Percentiles rank a stretch among this genome's conserved stretches.
phyloP scores from a whole-genome alignment of 35 echinoderm and acorn worm genomes.

The Chiridota heheva region DNA sequence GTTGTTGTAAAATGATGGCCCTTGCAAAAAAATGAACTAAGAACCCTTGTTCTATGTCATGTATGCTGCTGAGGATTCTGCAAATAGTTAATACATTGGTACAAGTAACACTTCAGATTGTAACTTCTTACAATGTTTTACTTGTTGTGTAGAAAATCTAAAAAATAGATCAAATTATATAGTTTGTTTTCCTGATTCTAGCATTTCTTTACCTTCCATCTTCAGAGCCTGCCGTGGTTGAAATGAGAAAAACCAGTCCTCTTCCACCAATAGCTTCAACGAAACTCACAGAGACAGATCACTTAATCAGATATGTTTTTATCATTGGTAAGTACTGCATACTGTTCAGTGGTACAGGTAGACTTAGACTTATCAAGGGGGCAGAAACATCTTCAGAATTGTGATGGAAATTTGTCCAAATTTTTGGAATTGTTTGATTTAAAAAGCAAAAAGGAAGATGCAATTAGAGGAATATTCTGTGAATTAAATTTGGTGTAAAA shows the following conservation, averaged over 20 bases:
- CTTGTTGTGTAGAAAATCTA: too few relatives aligned
- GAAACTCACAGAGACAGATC: background rate
- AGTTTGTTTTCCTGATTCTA: background rate
- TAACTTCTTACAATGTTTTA: too few relatives aligned
- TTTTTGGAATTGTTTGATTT: background rate
- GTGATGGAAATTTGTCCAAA: background rate
- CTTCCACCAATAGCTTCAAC: slow-evolving; percentile 73
- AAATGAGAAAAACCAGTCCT: slow-evolving; percentile 71
- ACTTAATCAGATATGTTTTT: slow-evolving; percentile 52
- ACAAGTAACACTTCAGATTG: too few relatives aligned
- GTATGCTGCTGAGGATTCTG: too few relatives aligned
- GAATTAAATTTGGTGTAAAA: too few relatives aligned
- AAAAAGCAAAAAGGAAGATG: background rate
- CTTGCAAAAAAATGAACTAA: too few relatives aligned
- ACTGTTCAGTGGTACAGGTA: too few relatives aligned
- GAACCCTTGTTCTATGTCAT: too few relatives aligned
- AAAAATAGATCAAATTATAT: background rate
- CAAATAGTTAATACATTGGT: too few relatives aligned
- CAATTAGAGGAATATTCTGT: background rate
- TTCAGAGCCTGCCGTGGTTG: slow-evolving; percentile 38
- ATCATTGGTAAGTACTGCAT: slow-evolving; percentile 78
- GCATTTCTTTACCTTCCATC: background rate
- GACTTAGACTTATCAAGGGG: too few relatives aligned
- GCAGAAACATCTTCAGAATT: background rate
- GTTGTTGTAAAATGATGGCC: too few relatives aligned